A percentile compares a stretch with the other conserved stretches of the same genome.
Conservation (phyloP, 2,797 vertebrate genomes). For the Anas capensis region DNA sequence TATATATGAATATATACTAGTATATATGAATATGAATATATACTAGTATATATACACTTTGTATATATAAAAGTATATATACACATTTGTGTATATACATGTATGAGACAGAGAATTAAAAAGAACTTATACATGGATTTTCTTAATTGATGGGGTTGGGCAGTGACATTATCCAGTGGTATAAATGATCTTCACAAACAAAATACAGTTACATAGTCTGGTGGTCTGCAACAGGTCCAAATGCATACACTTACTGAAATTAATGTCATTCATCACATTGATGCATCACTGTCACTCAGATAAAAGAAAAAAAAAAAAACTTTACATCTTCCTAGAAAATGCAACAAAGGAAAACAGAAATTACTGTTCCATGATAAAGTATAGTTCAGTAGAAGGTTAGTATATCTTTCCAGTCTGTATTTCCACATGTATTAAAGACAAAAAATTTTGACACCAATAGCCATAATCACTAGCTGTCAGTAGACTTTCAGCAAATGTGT, state of each 20-base stretch:
- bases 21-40: too few species aligned
- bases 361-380: slow-evolving; percentile 12
- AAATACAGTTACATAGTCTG: slow-evolving; percentile 22
- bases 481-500: background rate
- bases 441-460: background rate
- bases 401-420: background rate
- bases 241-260: slow-evolving; percentile 86
- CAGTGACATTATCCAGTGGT: background rate
- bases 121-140: background rate
- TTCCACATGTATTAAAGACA: background rate
- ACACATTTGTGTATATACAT: background rate
- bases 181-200: background rate
- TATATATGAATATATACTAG: too few species aligned
- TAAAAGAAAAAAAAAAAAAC: slow-evolving; percentile 63
- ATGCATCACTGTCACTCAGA: slow-evolving; percentile 77
- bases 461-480: background rate
- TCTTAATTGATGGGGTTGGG: background rate
- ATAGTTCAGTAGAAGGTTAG: background rate
- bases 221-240: slow-evolving; percentile 53
- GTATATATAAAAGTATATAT: too few species aligned
- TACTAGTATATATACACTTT: too few species aligned
- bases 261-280: slow-evolving; percentile 88
- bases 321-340: slow-evolving; percentile 68
- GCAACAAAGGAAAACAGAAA: slow-evolving; percentile 58
- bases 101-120: background rate